Evolutionary conservation across 1,140 invertebrate genomes (phyloP).

Genomic region (Scylla paramamosain): DNA sequence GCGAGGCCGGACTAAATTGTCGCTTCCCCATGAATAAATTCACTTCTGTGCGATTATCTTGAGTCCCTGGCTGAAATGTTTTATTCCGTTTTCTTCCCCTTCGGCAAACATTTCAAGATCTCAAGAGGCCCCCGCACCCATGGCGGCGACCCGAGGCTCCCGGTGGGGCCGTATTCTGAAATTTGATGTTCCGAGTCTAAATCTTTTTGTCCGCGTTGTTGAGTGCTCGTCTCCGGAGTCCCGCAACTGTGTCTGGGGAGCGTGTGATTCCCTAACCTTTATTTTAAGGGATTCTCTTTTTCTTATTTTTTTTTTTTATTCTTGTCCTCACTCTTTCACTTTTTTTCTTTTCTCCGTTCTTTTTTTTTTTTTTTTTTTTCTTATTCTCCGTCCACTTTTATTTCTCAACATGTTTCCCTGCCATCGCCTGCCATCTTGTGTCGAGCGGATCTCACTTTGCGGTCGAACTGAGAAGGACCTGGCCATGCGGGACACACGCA

Average conservation of each 20-base stretch:
- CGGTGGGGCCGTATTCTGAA: not conserved
- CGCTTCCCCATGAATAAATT: not conserved
- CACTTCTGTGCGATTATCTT: not conserved
- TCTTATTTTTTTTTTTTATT: not conserved
- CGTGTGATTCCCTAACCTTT: not conserved
- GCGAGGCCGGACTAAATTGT: not conserved
- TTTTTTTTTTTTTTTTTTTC: not conserved
- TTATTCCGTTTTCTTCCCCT: constrained; percentile 5
- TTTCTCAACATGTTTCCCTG: not conserved
- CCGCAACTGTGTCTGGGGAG: not conserved
- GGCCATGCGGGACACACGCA: not conserved
- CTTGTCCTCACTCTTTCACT: not conserved
- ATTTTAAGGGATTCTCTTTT: not conserved
- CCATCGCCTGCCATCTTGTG: not conserved
- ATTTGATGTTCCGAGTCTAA: not conserved
- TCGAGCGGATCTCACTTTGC: not conserved
- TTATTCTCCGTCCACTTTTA: not conserved
- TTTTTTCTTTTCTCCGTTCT: not conserved
- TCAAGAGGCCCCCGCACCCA: not conserved
- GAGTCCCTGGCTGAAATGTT: not conserved
- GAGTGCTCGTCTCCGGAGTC: not conserved
- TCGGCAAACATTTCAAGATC: not conserved
- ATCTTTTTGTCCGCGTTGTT: not conserved
- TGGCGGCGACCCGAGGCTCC: not conserved
- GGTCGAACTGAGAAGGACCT: not conserved